Conservation (phyloP, 1,140 invertebrate species). For the Nymphalis io region DNA sequence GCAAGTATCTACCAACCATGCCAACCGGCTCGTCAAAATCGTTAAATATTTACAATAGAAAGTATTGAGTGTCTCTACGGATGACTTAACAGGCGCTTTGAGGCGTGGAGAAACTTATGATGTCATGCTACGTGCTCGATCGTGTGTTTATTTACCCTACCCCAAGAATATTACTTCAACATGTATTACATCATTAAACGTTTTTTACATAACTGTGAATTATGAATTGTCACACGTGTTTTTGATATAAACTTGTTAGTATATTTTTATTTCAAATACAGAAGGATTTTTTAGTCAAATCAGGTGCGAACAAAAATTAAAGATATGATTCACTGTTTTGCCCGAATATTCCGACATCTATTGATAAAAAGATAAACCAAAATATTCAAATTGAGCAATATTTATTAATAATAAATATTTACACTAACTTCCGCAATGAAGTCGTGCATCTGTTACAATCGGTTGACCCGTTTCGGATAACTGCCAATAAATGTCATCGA, state of each 20-base stretch:
- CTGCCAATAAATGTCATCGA: conserved; percentile 38
- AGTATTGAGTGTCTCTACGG: background rate
- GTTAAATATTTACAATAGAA: conserved; percentile 5
- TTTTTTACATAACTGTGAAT: too few species aligned
- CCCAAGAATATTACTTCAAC: background rate
- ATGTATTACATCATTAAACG: background rate
- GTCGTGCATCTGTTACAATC: conserved; percentile 33
- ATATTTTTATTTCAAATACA: too few species aligned
- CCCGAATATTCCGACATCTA: too few species aligned
- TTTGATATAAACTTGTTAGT: background rate
- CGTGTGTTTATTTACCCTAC: background rate
- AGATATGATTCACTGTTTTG: too few species aligned
- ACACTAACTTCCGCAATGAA: conserved; percentile 4
- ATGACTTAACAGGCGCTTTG: conserved; percentile 4
- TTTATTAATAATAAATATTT: background rate
- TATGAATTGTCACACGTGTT: too few species aligned
- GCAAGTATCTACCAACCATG: too few species aligned
- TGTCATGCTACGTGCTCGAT: conserved; percentile 6
- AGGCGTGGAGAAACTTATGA: background rate
- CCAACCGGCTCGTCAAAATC: too few species aligned
- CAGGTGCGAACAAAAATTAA: too few species aligned
- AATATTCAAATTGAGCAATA: too few species aligned
- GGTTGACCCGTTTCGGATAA: conserved; percentile 28
- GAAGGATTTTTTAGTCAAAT: too few species aligned
- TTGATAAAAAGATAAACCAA: too few species aligned